phyloP scores from a whole-genome alignment of 2,797 vertebrate genomes.

The Diplodus puntazzo region DNA sequence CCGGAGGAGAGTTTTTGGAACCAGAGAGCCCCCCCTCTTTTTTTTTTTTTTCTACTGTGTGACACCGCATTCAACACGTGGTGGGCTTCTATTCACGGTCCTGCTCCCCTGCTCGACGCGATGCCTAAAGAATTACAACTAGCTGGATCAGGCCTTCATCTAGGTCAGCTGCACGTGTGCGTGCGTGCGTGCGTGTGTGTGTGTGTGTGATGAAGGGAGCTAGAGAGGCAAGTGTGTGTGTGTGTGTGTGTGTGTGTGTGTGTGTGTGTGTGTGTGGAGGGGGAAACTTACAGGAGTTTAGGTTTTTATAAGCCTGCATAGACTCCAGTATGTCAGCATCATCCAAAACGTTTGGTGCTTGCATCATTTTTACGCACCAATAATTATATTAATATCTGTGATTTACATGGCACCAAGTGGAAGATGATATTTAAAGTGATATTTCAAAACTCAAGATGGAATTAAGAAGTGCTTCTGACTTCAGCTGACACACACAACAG shows the following conservation, averaged over 20 bases:
- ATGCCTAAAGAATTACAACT: slow-evolving; percentile 80
- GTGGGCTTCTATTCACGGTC: slow-evolving; percentile 73
- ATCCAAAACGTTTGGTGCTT: neutral
- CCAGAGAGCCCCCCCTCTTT: slow-evolving; percentile 35
- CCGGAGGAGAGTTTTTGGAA: slow-evolving; percentile 57
- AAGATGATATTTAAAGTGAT: neutral
- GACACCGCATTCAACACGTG: slow-evolving; percentile 84
- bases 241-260: slow-evolving; percentile 31
- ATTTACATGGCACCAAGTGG: slow-evolving; percentile 42
- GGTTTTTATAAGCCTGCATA: slow-evolving; percentile 28
- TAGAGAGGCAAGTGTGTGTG: neutral
- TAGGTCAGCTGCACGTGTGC: slow-evolving; percentile 73
- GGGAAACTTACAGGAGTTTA: slow-evolving; percentile 28
- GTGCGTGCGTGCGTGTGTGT: slow-evolving; percentile 26
- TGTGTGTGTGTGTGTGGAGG: slow-evolving; percentile 10
- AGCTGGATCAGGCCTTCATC: slow-evolving; percentile 80
- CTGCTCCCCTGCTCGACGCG: slow-evolving; percentile 61
- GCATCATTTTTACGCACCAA: neutral
- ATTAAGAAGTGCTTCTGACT: neutral
- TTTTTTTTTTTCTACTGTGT: slow-evolving; percentile 23
- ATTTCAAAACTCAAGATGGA: neutral
- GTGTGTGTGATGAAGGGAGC: neutral
- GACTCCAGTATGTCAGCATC: slow-evolving; percentile 7
- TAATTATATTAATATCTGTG: slow-evolving; percentile 30
- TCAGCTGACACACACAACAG: neutral